Evolutionary conservation across 2,797 vertebrate species (phyloP), one percentile per base, ranked within the genome.

Genomic region (Coilia nasus): DNA sequence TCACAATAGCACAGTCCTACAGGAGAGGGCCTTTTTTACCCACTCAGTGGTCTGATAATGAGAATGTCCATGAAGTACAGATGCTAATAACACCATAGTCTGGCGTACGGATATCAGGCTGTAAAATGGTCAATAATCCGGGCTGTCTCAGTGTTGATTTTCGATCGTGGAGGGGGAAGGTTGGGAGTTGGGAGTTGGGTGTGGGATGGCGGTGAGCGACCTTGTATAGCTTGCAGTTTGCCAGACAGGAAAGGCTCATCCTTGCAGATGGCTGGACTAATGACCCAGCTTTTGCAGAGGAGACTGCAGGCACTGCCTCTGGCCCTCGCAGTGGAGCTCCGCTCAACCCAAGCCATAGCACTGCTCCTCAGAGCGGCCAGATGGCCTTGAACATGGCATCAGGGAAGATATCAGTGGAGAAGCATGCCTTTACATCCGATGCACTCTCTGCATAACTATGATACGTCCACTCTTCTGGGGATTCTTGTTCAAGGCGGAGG

Each of bases 231-330:
- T 21, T 62, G 2, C 14, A 75, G 88, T 59, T 87, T 71, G 81
- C 50, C 84, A 84, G 85, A 88, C 60, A 85, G 85, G 84, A 89
- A 88, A 85, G 85, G 89, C 86, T 91, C 82, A 89, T 88, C 78
- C 71, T 46, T 93, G 86, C 91, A 93, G 91, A 92, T 92, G 89
- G 90, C 90, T 82, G 44, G 86, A 85, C 85, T 93, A 90, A 93
- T 93, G 89, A 92, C 86, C 87, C 41, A 64, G 64, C 41, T 71
- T 85, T 86, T 89, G 75, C 60, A 60, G 82, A 60, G 84, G 80
- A 84, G 81, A 86, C 80, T 86, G 80, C 78, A 78, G 44, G 80
- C 85, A 64, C 88, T 87, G 90, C 86, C 83, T 31, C 59, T 84
- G 35, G 86, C 56, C 85, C 60, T 87, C 87, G 84, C 86, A 85